phyloP scores from a whole-genome alignment of 1,140 invertebrate genomes.

The Euwallacea similis region DNA sequence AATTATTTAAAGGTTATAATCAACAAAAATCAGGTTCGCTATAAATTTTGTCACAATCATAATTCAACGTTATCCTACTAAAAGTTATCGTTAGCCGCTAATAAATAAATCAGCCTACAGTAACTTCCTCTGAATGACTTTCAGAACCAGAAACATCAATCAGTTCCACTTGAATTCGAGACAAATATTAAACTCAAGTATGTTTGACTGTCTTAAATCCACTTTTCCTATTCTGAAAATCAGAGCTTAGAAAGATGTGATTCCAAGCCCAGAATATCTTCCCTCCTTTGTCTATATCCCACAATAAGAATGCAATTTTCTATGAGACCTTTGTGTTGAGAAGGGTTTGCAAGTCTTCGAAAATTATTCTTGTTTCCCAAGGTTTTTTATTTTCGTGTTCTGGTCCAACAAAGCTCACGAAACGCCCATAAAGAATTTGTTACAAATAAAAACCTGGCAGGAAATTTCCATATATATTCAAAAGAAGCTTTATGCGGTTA shows the following conservation, averaged over 20 bases:
- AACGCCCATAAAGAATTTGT: slow-evolving; percentile 3
- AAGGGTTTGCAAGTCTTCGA: slow-evolving; percentile 10
- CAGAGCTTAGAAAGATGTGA: slow-evolving; percentile 12
- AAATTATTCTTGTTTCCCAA: neutral
- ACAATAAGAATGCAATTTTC: slow-evolving; percentile 14
- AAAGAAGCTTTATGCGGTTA: neutral
- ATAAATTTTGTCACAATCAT: too few species aligned
- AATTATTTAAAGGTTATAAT: too few species aligned
- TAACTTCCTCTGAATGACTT: too few species aligned
- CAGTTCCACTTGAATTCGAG: too few species aligned
- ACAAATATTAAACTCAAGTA: neutral
- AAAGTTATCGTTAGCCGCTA: too few species aligned
- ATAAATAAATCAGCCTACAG: too few species aligned
- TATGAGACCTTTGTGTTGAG: slow-evolving; percentile 11
- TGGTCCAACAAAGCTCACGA: neutral
- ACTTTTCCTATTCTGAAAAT: slow-evolving; percentile 6
- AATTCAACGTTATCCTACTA: too few species aligned
- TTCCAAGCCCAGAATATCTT: neutral
- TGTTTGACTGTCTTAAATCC: slow-evolving; percentile 13
- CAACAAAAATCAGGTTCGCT: too few species aligned
- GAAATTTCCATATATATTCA: slow-evolving; percentile 5
- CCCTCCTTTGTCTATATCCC: slow-evolving; percentile 12
- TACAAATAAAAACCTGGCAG: neutral
- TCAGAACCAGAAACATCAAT: too few species aligned
- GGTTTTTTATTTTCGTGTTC: too few species aligned